phyloP scores from a whole-genome alignment of 2,113 vertebrate species.

The Mionectes macconnelli region DNA sequence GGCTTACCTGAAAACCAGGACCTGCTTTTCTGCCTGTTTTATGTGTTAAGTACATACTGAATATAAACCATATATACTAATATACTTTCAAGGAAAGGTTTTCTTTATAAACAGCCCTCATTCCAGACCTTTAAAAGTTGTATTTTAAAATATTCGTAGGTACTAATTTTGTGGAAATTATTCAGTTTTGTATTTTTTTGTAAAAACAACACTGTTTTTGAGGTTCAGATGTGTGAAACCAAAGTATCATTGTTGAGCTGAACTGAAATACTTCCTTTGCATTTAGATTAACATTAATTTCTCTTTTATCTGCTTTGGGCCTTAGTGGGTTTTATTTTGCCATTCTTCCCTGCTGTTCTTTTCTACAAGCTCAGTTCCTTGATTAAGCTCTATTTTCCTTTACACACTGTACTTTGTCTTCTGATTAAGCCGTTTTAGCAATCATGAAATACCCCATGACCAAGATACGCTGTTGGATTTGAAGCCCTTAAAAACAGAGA shows the following conservation, averaged over 20 bases:
- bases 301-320: not conserved
- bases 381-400: conserved; percentile 5
- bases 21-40: not conserved
- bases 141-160: not conserved
- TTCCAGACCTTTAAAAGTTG: not conserved
- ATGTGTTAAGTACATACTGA: not conserved
- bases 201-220: not conserved
- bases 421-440: not conserved
- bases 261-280: not conserved
- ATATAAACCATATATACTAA: not conserved
- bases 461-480: not conserved
- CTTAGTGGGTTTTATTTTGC: not conserved
- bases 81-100: not conserved
- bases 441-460: not conserved
- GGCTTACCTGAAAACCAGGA: not conserved
- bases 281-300: not conserved
- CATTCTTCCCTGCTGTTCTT: not conserved
- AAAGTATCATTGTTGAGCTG: not conserved
- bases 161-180: not conserved
- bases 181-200: not conserved
- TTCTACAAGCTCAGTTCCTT: not conserved
- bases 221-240: not conserved
- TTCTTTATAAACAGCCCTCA: not conserved
- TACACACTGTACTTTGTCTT: rapidly evolving
- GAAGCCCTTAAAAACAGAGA: not conserved